Base-by-base conservation (phyloP, 2,888 invertebrate genomes). In the Chirona hameri region DNA sequence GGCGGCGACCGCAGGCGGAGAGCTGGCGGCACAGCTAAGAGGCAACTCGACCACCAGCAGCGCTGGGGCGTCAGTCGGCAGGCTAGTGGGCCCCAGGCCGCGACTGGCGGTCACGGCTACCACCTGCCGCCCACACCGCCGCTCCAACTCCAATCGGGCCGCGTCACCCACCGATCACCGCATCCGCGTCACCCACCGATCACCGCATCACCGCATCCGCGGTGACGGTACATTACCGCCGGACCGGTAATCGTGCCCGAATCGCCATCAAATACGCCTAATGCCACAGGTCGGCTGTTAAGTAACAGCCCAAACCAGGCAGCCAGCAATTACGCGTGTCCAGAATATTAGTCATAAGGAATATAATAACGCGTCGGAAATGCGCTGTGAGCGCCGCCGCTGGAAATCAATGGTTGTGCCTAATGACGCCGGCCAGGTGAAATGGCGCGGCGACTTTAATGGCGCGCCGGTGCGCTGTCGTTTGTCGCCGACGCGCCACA, bases 281-380 rank as follows among this genome's bases (percentile, higher is more conserved):
- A 76, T 76, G 24, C 76, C 39, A 46, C 76, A 24, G 46, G 76
- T 76, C 76, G 46, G 76, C 76, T 76, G 76, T 76, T 76, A 76
- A 24, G 76, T 76, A 76, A 76, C 46, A 76, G 24, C 46, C 76
- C 7, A 46, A 27, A 46, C 27, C 76, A 24, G 76, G 39, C 21
- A 39, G 46, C 46, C 76, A 3, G 39, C 39, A 76, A 76, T 76
- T 76, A 76, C 76, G 12, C 9, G 1, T 7, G 46, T 5, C 46
- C 15, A 10, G 76, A 46, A 24, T 27, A 76, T 76, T 76, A 76
- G 76, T 76, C 76, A 76, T 76, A 46, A 46, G 46, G 39, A 46
- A 46, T 76, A 76, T 76, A 39, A 46, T 39, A 46, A 39, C 18
- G 76, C 24, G 76, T 39, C 76, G 46, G 76, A 76, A 76, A 76